Base-by-base conservation (phyloP, 2,113 vertebrate genomes). In the Corythoichthys intestinalis region DNA sequence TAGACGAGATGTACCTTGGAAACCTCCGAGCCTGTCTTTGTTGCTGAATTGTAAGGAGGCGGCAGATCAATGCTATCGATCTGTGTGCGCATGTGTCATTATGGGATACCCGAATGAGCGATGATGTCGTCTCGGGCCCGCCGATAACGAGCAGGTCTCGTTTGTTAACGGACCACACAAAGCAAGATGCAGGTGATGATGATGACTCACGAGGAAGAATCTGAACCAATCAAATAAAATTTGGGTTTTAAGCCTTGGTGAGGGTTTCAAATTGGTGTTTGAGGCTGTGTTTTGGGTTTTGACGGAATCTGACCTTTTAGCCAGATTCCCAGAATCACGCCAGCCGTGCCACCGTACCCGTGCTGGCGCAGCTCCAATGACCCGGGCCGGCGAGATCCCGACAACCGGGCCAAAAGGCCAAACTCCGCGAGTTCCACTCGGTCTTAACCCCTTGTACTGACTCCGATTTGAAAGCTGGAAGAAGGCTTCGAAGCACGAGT, bases 51-150 rank as follows among this genome's bases (percentile, higher is more conserved):
- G 72, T 79, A 76, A 78, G 59, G 74, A 75, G 79, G 56, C 75
- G 71, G 75, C 75, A 81, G 84, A 92, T 93, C 91, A 89, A 92
- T 92, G 85, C 79, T 92, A 93, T 91, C 66, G 91, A 91, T 92
- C 67, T 74, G 72, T 75, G 39, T 73, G 61, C 52, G 60, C 47
- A 70, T 76, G 81, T 75, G 50, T 69, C 82, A 47, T 88, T 92
- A 93, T 92, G 89, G 88, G 83, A 90, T 84, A 88, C 89, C 89
- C 76, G 86, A 89, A 88, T 92, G 90, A 93, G 83, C 90, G 87
- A 92, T 92, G 88, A 85, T 84, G 74, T 85, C 77, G 80, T 90
- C 87, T 76, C 86, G 86, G 87, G 87, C 77, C 80, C 78, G 76
- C 85, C 89, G 91, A 91, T 92, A 91, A 92, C 89, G 85, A 84